Percentiles rank a stretch among this genome's conserved stretches.
phyloP scores from a whole-genome alignment of 92 coral and sea anemone species.

The Scolanthus callimorphus region DNA sequence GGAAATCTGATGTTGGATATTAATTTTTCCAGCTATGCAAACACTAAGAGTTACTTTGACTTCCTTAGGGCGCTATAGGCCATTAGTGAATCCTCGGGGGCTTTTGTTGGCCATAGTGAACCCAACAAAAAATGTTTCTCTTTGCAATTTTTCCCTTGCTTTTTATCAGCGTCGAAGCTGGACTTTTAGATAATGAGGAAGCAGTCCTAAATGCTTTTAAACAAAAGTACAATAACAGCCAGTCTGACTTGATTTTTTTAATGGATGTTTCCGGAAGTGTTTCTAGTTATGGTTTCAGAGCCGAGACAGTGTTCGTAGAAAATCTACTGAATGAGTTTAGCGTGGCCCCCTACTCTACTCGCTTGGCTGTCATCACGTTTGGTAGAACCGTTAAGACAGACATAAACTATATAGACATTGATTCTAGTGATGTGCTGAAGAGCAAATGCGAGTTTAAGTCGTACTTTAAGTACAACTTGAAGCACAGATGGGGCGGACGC shows the following conservation, averaged over 20 bases:
- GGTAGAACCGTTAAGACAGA: constrained; percentile 62
- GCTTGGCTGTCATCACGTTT: constrained; percentile 83
- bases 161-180: constrained; percentile 13
- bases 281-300: constrained; percentile 49
- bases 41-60: too few relatives aligned
- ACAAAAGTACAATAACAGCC: constrained; percentile 77
- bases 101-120: not conserved
- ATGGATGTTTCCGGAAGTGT: constrained; percentile 97
- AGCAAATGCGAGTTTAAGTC: constrained; percentile 93
- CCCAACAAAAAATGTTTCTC: constrained; percentile 5
- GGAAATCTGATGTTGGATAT: too few relatives aligned
- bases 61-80: not conserved
- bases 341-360: constrained; percentile 85
- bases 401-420: constrained; percentile 83
- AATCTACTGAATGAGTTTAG: constrained; percentile 88
- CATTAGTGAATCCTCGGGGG: not conserved
- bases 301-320: constrained; percentile 83
- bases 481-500: constrained; percentile 47
- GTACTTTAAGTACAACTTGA: constrained; percentile 58
- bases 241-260: constrained; percentile 79
- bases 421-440: constrained; percentile 52
- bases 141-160: constrained; percentile 12
- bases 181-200: constrained; percentile 51
- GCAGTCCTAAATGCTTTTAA: constrained; percentile 56
- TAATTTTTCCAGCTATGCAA: not conserved